Evolutionary conservation across 2,888 invertebrate species (phyloP).

Genomic region (Synergus itoensis): DNA sequence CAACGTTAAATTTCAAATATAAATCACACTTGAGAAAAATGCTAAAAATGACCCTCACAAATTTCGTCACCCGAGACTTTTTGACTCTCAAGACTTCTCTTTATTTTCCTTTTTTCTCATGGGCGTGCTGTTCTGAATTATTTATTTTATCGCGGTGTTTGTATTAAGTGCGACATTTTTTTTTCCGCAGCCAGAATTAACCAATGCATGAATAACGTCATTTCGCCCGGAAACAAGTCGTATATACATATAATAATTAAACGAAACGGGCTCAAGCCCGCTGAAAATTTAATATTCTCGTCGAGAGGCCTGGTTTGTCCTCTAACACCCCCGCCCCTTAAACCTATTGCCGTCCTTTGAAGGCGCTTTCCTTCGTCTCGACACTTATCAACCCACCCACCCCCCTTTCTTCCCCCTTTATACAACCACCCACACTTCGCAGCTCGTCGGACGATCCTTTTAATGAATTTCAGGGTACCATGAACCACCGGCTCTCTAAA

Average conservation of each 20-base stretch:
- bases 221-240: conserved; percentile 59
- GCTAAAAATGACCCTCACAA: not conserved
- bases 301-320: conserved; percentile 51
- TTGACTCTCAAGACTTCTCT: not conserved
- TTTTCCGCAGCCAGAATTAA: conserved; percentile 49
- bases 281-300: conserved; percentile 70
- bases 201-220: conserved; percentile 54
- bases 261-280: conserved; percentile 57
- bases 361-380: conserved; percentile 54
- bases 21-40: not conserved
- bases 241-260: too few species aligned
- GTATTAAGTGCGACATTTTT: conserved; percentile 10
- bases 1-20: not conserved
- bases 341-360: conserved; percentile 50
- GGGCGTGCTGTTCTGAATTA: conserved; percentile 4
- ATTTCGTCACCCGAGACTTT: conserved; percentile 5
- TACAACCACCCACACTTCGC: not conserved
- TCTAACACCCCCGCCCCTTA: conserved; percentile 38
- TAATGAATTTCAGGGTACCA: conserved; percentile 65
- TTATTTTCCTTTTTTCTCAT: not conserved
- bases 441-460: conserved; percentile 60
- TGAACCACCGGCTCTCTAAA: conserved; percentile 49
- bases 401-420: conserved; percentile 6
- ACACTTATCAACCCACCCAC: conserved; percentile 56
- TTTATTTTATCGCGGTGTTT: conserved; percentile 34